A percentile compares a stretch with the other conserved stretches of the same genome.
phyloP scores from a whole-genome alignment of 2,888 invertebrate genomes.

The Pollenia griseotomentosa region DNA sequence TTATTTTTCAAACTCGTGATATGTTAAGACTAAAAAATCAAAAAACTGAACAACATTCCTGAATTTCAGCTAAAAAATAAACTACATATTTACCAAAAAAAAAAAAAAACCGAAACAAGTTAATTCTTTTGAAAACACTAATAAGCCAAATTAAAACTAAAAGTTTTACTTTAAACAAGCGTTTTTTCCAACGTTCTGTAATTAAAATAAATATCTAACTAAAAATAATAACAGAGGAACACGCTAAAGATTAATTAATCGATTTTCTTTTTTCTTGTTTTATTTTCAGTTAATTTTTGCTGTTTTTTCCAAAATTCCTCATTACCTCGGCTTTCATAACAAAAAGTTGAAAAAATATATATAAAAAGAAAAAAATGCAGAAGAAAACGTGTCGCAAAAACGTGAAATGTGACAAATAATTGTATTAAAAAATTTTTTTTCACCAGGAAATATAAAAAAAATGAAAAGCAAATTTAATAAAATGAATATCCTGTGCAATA shows the following conservation, averaged over 20 bases:
- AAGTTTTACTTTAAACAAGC: background rate
- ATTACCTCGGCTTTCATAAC: conserved; percentile 34
- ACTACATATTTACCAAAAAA: no score
- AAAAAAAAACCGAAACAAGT: no score
- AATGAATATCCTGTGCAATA: background rate
- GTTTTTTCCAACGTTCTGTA: background rate
- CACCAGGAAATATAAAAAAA: conserved; percentile 15
- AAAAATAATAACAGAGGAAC: conserved; percentile 57
- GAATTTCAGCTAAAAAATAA: no score
- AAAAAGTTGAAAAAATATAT: background rate
- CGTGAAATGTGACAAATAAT: conserved; percentile 41
- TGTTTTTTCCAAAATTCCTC: background rate
- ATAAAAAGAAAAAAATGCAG: background rate
- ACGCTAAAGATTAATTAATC: conserved; percentile 68
- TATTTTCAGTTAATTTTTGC: conserved; percentile 35
- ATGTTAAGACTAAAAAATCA: no score
- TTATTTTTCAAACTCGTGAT: no score
- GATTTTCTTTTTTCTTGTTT: conserved; percentile 43
- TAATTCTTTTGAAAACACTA: no score
- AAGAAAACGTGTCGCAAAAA: conserved; percentile 49
- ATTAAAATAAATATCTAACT: background rate
- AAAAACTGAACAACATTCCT: no score
- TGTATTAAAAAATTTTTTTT: conserved; percentile 3
- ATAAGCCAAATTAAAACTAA: conserved; percentile 1
- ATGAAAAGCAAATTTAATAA: background rate